Base-by-base conservation (phyloP, 1,140 invertebrate genomes). In the Tetramorium parvispinum region DNA sequence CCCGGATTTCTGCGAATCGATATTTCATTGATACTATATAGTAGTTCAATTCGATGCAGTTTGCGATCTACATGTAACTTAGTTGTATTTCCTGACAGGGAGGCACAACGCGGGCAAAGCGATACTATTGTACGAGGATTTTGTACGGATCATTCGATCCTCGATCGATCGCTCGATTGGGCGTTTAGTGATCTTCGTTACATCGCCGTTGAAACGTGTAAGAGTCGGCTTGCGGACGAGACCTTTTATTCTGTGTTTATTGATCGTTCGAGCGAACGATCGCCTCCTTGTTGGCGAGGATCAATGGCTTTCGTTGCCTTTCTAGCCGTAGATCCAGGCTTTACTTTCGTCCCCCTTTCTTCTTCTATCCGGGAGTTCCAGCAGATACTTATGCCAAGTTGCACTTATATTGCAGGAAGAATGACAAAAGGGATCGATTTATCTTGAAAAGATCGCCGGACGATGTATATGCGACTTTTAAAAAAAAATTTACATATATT, bases 161-260 rank as follows among this genome's bases (percentile, higher is more conserved):
- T 66, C 66, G 85, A 88, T 89, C 92, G 92, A 92, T 93, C 85
- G 91, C 89, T 90, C 88, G 91, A 87, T 71, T 87, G 61, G 78
- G 90, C 88, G 89, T 93, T 91, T 90, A 92, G 81, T 66, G 75
- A 73, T 71, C 78, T 81, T 91, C 76, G 89, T 91, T 91, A 91
- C 79, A 91, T 91, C 87, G 89, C 77, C 65, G 87, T 76, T 87
- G 89, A 91, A 86, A 88, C 91, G 91, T 90, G 57, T 92, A 89
- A 89, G 73, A 59, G 85, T 92, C 88, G 88, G 88, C 90, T 91
- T 91, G 87, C 76, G 82, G 89, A 86, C 79, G 87, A 90, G 82
- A 83, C 73, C 65, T 81, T 77, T 91, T 68, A 89, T 83, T 85
- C 82, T 81, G 83, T 57, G 71, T 78, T 87, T 75, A 89, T 91